Conservation (phyloP, 2,888 invertebrate genomes). For the Cylindroiulus punctatus region DNA sequence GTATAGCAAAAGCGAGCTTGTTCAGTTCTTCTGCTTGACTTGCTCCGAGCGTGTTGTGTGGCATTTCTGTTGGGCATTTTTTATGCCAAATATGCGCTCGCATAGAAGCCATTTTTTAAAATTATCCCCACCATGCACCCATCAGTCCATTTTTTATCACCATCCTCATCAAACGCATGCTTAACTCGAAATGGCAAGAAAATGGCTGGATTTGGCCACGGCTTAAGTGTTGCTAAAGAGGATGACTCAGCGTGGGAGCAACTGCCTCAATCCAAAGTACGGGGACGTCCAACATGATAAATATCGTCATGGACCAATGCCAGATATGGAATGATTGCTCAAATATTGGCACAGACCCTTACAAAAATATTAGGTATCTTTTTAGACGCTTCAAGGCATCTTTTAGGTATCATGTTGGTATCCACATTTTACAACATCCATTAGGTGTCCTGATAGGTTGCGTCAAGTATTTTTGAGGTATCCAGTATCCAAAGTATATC, state of each 20-base stretch:
- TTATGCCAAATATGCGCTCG: neutral
- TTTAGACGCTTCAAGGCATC: too few relatives aligned
- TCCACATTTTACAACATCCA: too few relatives aligned
- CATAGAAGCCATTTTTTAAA: constrained; percentile 3
- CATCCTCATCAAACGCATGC: constrained; percentile 32
- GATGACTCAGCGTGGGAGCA: constrained; percentile 21
- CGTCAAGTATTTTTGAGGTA: too few relatives aligned
- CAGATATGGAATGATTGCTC: neutral
- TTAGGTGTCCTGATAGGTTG: too few relatives aligned
- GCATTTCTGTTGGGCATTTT: neutral
- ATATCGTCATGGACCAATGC: neutral
- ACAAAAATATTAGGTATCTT: too few relatives aligned
- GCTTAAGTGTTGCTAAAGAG: constrained; percentile 32
- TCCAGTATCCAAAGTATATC: too few relatives aligned
- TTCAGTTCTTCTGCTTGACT: constrained; percentile 25
- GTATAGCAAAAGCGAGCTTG: neutral
- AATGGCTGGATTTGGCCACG: constrained; percentile 14
- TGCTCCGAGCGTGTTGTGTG: constrained; percentile 14
- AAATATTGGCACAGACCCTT: neutral
- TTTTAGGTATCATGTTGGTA: too few relatives aligned
- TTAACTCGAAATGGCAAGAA: constrained; percentile 32
- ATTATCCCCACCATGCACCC: neutral
- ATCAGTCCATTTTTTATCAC: constrained; percentile 19
- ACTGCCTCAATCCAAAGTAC: neutral
- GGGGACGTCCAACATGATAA: neutral